These are phyloP conservation scores for Autographa pulchrina DNA, from an alignment of 2,888 invertebrate genomes.

Conservation along the genomic window DNA sequence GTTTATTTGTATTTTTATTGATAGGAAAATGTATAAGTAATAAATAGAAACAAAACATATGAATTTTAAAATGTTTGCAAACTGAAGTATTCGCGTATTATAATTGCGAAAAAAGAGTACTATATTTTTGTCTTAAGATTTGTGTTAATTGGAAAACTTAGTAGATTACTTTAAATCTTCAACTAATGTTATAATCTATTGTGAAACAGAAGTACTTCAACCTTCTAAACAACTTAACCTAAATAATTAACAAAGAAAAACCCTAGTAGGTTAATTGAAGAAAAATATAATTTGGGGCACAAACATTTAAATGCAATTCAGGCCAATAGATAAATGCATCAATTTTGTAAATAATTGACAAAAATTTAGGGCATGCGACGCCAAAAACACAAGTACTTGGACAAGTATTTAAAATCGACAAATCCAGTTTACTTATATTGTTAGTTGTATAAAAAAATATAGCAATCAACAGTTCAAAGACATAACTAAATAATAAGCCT, in stretches of 20 bases:
- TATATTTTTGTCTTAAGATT: too few relatives aligned
- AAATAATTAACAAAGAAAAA: slow-evolving; percentile 80
- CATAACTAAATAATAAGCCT: too few relatives aligned
- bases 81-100: too few relatives aligned
- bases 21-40: too few relatives aligned
- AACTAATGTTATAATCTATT: background rate
- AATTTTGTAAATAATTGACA: slow-evolving; percentile 60
- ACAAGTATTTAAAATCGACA: background rate
- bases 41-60: too few relatives aligned
- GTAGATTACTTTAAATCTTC: background rate
- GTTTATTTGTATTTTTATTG: too few relatives aligned
- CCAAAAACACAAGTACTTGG: slow-evolving; percentile 24
- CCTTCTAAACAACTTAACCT: slow-evolving; percentile 68
- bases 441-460: too few relatives aligned
- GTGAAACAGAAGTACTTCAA: background rate
- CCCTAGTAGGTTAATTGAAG: slow-evolving; percentile 68
- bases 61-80: too few relatives aligned
- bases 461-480: too few relatives aligned
- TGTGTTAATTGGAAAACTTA: too few relatives aligned
- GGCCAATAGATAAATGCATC: slow-evolving; percentile 67
- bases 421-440: background rate
- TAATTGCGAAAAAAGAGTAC: too few relatives aligned
- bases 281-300: slow-evolving; percentile 78
- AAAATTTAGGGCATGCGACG: slow-evolving; percentile 53
- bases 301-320: slow-evolving; percentile 83